These are phyloP conservation scores for Dryadula phaetusa DNA, from an alignment of 2,888 invertebrate genomes.

Conservation along the genomic window DNA sequence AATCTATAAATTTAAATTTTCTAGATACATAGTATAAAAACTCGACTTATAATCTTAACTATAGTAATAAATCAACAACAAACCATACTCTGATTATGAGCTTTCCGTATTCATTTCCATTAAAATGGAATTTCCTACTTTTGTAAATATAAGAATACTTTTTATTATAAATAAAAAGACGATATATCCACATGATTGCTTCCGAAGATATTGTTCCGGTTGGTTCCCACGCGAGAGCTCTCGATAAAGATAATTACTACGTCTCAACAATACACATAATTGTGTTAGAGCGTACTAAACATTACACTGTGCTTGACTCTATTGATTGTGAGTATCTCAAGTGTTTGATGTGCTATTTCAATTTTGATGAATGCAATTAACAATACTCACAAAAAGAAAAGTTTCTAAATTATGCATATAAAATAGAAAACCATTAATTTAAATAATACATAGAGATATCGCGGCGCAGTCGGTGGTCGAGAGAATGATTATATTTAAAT, in stretches of 20 bases:
- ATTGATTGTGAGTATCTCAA: conserved; percentile 21
- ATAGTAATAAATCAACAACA: not conserved
- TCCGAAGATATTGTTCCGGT: conserved; percentile 77
- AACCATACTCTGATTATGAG: conserved; percentile 5
- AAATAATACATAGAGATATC: not conserved
- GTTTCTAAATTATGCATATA: not conserved
- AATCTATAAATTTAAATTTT: conserved; percentile 1
- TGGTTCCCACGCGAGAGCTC: conserved; percentile 71
- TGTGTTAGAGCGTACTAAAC: conserved; percentile 40
- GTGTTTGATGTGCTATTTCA: conserved; percentile 1
- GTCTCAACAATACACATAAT: conserved; percentile 48
- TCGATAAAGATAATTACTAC: conserved; percentile 61
- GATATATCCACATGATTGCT: conserved; percentile 48
- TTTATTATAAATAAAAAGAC: conserved; percentile 5
- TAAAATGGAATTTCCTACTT: conserved; percentile 7
- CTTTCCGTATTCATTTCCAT: not conserved
- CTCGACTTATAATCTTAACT: not conserved
- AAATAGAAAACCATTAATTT: not conserved
- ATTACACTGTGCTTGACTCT: conserved; percentile 19
- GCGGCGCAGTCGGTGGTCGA: not conserved
- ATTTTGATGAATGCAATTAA: conserved; percentile 2
- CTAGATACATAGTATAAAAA: not conserved
- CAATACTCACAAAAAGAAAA: not conserved
- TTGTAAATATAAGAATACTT: not conserved
- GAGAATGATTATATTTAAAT: no score